A percentile compares a stretch with the other conserved stretches of the same genome.
Conservation (phyloP, 2,797 vertebrate genomes). For the Schizopygopsis pylzovi region DNA sequence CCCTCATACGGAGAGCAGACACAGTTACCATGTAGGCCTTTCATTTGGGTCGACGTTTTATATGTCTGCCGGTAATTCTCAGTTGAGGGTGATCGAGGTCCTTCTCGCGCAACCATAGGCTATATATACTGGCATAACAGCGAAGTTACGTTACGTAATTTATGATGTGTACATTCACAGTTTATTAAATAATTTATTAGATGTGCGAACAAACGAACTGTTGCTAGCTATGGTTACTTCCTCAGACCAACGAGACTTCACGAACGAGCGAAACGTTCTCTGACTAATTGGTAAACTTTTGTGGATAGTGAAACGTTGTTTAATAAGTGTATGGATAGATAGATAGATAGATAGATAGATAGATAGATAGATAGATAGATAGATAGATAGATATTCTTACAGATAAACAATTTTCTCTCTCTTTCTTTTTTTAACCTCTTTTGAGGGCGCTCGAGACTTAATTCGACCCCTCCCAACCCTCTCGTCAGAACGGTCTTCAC, state of each 20-base stretch:
- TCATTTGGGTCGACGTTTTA: neutral
- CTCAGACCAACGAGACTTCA: neutral
- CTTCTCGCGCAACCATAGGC: neutral
- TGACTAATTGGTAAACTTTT: slow-evolving; percentile 1
- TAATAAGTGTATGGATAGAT: too few species aligned
- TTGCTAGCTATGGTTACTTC: neutral
- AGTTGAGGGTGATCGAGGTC: neutral
- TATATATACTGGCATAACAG: neutral
- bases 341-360: too few species aligned
- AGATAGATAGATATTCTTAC: too few species aligned
- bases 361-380: too few species aligned
- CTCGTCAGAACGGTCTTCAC: neutral
- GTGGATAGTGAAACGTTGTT: neutral
- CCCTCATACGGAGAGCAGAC: neutral
- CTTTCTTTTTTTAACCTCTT: neutral
- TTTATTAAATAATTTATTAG: neutral
- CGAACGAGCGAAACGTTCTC: too few species aligned
- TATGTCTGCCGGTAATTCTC: neutral
- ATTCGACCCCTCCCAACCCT: neutral
- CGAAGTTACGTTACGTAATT: neutral
- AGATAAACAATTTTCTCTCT: too few species aligned
- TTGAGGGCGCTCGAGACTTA: neutral
- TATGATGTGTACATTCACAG: neutral
- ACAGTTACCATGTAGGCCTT: neutral
- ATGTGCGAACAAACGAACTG: neutral